Percentiles rank a stretch among this genome's conserved stretches.
phyloP scores from a whole-genome alignment of 2,888 invertebrate species.

The Calliphora vomitoria region DNA sequence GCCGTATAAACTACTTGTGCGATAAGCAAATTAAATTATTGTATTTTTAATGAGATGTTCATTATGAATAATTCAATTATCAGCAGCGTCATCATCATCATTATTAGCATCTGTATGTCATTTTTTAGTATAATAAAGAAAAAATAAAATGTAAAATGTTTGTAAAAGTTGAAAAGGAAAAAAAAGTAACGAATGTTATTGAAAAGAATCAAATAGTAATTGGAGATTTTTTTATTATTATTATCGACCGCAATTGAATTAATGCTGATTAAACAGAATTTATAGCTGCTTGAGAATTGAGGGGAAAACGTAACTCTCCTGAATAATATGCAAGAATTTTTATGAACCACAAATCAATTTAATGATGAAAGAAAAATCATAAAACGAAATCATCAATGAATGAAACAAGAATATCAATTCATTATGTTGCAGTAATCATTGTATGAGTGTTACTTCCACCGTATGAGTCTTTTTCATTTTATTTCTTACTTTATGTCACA shows the following conservation, averaged over 20 bases:
- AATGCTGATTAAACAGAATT: background rate
- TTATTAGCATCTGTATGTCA: background rate
- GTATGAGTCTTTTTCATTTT: background rate
- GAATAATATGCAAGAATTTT: background rate
- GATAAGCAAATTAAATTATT: slow-evolving; percentile 14
- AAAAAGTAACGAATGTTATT: slow-evolving; percentile 6
- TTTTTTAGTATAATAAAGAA: too few species aligned
- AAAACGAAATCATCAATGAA: background rate
- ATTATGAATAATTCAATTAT: slow-evolving; percentile 13
- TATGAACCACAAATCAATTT: background rate
- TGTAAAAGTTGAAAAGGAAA: background rate
- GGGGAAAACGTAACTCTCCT: background rate
- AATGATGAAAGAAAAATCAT: slow-evolving; percentile 10
- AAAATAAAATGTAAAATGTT: background rate
- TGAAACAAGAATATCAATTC: background rate
- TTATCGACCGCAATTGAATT: slow-evolving; percentile 14
- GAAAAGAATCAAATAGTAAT: slow-evolving; percentile 3
- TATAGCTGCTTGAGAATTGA: background rate
- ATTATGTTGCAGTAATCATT: background rate
- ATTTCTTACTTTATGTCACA: background rate
- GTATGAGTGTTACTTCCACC: background rate
- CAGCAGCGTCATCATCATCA: background rate
- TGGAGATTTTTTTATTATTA: background rate
- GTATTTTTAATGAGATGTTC: slow-evolving; percentile 32
- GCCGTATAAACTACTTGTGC: background rate